A percentile compares a stretch with the other conserved stretches of the same genome.
phyloP scores from a whole-genome alignment of 23 tunicate genomes.

The Corella eumyota region DNA sequence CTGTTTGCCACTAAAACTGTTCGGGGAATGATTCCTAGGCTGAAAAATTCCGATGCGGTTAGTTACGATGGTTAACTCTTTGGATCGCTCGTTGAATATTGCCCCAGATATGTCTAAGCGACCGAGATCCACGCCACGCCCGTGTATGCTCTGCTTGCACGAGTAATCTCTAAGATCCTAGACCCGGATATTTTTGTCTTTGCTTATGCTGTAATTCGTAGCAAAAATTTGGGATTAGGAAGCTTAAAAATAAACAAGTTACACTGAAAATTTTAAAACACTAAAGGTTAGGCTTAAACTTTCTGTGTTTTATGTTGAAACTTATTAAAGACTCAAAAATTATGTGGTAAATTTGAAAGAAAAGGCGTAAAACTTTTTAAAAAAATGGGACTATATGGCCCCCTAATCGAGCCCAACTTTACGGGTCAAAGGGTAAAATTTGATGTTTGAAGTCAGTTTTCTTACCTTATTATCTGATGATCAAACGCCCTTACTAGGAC shows the following conservation, averaged over 20 bases:
- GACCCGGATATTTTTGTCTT: slow-evolving; percentile 66
- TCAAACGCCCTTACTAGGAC: slow-evolving; percentile 30
- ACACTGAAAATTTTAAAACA: too few species aligned
- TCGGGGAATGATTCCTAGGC: slow-evolving; percentile 8
- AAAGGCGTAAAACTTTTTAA: too few species aligned
- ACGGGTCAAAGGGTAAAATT: too few species aligned
- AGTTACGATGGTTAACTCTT: slow-evolving; percentile 45
- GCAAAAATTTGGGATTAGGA: background rate
- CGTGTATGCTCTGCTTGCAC: slow-evolving; percentile 77
- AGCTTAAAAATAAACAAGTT: too few species aligned
- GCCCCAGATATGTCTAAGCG: slow-evolving; percentile 33
- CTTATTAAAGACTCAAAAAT: background rate
- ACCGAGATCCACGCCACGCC: slow-evolving; percentile 44
- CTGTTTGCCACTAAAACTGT: slow-evolving; percentile 1
- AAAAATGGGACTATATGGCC: too few species aligned
- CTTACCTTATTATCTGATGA: slow-evolving; percentile 62
- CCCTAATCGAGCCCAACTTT: too few species aligned
- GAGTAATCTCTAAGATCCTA: slow-evolving; percentile 79
- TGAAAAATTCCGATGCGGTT: slow-evolving; percentile 48
- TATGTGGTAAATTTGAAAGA: too few species aligned
- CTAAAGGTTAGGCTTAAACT: background rate
- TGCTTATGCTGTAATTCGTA: slow-evolving; percentile 49
- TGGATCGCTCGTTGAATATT: slow-evolving; percentile 40
- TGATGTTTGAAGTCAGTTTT: too few species aligned
- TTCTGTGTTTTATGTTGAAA: background rate